Base-by-base conservation (phyloP, 2,888 invertebrate species). In the Cistogaster globosa region DNA sequence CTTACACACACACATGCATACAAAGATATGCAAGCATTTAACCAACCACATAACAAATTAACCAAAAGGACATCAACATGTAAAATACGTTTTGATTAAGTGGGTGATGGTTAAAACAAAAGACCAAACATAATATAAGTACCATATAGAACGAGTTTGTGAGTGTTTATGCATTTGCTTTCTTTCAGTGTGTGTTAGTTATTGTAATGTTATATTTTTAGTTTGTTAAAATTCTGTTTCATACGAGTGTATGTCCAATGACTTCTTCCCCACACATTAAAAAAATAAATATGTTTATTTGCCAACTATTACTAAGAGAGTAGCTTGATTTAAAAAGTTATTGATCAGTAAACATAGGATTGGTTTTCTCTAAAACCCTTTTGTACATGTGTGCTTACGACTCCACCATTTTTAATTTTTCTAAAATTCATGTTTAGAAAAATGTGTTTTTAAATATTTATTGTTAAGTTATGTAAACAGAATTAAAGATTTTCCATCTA, bases 11-110 rank as follows among this genome's bases (percentile, higher is more conserved):
- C 36, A n/a, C 20, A 36, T 14, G 11, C n/a, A 45, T 1, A 63
- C 32, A 18, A 2, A 26, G 26, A 18, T 0, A 11, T 26, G 26
- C 14, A 51, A 48, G 45, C 72, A 67, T 22, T 80, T 74, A 71
- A 85, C 42, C 69, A 75, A 79, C 85, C 82, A 79, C 82, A 85
- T 65, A 78, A 82, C 82, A 85, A 82, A 85, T 85, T 85, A 85
- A 85, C 85, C 78, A 82, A 82, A 85, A 82, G 78, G 82, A 82
- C 82, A 85, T 75, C 85, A 82, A 65, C 85, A 82, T 79, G 78
- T 82, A 76, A 85, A 85, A 85, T 85, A 79, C 82, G 82, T 78
- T 82, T 85, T 85, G 85, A 85, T 85, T 82, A 85, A 85, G 85
- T 85, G 85, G 85, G 65, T 74, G 85, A 85, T 85, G 85, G 82